Base-by-base conservation (phyloP, 2,113 vertebrate genomes). In the Istiophorus platypterus region DNA sequence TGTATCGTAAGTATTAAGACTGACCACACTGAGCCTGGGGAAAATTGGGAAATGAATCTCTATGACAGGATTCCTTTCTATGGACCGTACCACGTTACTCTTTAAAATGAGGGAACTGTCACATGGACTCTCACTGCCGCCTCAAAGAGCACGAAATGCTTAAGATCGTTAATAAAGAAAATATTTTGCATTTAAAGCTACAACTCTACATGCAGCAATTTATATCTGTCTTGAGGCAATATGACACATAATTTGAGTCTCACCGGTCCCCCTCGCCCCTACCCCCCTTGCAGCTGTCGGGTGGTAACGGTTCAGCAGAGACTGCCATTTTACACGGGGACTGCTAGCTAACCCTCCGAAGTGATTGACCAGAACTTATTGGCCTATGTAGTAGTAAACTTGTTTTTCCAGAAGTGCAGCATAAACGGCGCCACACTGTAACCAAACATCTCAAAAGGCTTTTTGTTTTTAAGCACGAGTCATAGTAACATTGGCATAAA, bases 271-370 rank as follows among this genome's bases (percentile, higher is more conserved):
- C 41, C 22, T 3, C 17, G n/a, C 1, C 11, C 14, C 22, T 18
- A 2, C 61, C 18, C 62, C 74, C 73, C 51, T 11, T 39, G 51
- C 71, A 31, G 72, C 34, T 54, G 62, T n/a, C 17, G 31, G 39
- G 70, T 86, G 86, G 71, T 79, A 72, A 59, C 51, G 74, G 62
- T 61, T 59, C 69, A 29, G 76, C n/a, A 56, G 42, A 72, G 80
- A 62, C 89, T 90, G 86, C 89, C 89, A 90, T 90, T 86, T 90
- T 90, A 75, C 78, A 58, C 64, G 0, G 72, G 49, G 76, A 41
- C 72, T 59, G 76, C 70, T 76, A 61, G 85, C 82, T 72, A 59
- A 41, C 54, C 24, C 24, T 68, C 8, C 47, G 12, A 57, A 76
- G 80, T 70, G 77, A 78, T 39, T 68, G n/a, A 80, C 8, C 42